Conservation (phyloP, 2,113 vertebrate genomes). For the human (Homo sapiens) region DNA sequence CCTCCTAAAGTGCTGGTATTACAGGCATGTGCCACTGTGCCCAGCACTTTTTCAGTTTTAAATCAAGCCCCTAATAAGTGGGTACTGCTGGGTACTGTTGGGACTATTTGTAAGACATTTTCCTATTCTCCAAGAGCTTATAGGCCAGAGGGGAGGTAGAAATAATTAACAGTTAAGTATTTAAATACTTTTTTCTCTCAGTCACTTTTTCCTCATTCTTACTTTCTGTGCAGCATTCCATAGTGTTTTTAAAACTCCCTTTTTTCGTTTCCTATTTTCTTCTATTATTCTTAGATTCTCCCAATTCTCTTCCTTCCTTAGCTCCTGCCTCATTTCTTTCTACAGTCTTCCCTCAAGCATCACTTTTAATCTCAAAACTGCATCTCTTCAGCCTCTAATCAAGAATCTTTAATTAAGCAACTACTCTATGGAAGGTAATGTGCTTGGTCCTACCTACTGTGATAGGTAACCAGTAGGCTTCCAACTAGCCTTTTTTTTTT, state of each 20-base stretch:
- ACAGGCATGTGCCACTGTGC: no score
- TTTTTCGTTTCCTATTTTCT: neutral
- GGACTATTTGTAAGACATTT: neutral
- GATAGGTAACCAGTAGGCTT: neutral
- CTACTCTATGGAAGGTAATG: neutral
- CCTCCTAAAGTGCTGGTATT: no score
- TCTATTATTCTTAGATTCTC: neutral
- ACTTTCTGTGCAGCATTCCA: slow-evolving; percentile 2
- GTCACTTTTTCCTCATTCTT: neutral
- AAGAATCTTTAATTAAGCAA: neutral
- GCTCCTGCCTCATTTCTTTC: neutral
- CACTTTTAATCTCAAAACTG: neutral
- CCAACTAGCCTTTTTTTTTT: neutral
- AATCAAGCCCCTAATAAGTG: slow-evolving; percentile 16
- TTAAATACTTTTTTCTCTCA: neutral
- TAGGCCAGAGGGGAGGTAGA: neutral
- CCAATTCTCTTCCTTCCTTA: neutral
- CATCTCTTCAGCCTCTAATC: neutral
- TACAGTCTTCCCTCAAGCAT: neutral
- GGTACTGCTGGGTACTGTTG: neutral
- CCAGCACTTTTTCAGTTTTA: neutral
- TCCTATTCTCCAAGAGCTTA: neutral
- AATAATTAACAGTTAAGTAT: slow-evolving; percentile 42
- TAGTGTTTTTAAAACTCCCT: neutral
- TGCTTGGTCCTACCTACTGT: neutral